Evolutionary conservation across 2,888 invertebrate genomes (phyloP).

Genomic region (Drosophila greeni): DNA sequence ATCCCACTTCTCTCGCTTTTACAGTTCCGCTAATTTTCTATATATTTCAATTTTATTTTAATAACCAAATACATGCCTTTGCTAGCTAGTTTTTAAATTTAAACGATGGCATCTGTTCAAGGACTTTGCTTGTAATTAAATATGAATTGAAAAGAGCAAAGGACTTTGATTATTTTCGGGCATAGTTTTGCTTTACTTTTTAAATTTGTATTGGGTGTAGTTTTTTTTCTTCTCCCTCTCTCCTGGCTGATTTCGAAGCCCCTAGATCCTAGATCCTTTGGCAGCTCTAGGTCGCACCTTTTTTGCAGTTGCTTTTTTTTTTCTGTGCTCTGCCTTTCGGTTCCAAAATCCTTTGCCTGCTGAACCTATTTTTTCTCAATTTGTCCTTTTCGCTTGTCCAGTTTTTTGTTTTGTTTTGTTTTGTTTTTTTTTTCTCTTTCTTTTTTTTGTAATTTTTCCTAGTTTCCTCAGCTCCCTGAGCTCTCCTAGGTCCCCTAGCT

Average conservation of each 20-base stretch:
- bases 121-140: not conserved
- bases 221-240: not conserved
- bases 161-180: not conserved
- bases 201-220: not conserved
- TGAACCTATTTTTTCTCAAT: slow-evolving; percentile 14
- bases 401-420: slow-evolving; percentile 1
- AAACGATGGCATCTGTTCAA: no score
- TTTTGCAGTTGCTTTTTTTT: not conserved
- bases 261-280: slow-evolving; percentile 12
- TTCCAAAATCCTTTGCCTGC: slow-evolving; percentile 8
- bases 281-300: not conserved
- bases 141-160: no score
- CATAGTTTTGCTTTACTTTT: not conserved
- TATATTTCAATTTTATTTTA: no score
- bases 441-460: slow-evolving; percentile 3
- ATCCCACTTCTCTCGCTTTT: slow-evolving; percentile 2
- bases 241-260: not conserved
- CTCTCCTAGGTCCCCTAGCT: no score
- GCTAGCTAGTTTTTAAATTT: no score
- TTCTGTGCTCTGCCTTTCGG: not conserved
- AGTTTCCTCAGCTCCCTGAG: not conserved
- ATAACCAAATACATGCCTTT: no score
- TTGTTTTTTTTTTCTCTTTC: not conserved
- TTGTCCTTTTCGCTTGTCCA: slow-evolving; percentile 9
- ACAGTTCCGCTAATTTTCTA: not conserved